These are phyloP conservation scores for Semaprochilodus insignis DNA, from an alignment of 2,797 vertebrate species.

Conservation along the genomic window DNA sequence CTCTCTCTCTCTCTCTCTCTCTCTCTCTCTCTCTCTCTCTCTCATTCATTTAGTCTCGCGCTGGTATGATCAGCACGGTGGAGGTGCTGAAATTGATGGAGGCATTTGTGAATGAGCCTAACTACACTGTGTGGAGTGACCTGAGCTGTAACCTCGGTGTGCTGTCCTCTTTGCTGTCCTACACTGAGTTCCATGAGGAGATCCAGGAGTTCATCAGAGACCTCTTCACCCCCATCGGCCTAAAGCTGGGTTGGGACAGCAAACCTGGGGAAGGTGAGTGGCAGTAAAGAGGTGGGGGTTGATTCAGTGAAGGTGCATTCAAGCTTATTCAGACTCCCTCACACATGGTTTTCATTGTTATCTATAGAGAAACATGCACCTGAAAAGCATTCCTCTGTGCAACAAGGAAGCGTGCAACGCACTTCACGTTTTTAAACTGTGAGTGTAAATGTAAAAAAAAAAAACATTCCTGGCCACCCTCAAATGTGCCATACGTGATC, in stretches of 20 bases:
- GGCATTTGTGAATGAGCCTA: constrained; percentile 97
- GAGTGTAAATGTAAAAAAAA: too few species aligned
- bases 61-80: constrained; percentile 97
- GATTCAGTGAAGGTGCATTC: too few species aligned
- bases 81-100: constrained; percentile 98
- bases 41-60: constrained; percentile 86
- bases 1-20: background rate
- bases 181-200: constrained; percentile 96
- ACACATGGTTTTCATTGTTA: too few species aligned
- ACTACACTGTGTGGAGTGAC: constrained; percentile 99
- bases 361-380: too few species aligned
- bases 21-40: background rate
- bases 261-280: constrained; percentile 91
- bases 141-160: constrained; percentile 98
- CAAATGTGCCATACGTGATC: too few species aligned
- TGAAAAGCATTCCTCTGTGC: too few species aligned
- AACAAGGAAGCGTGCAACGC: too few species aligned
- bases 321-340: too few species aligned
- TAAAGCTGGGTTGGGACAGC: constrained; percentile 95
- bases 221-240: constrained; percentile 93
- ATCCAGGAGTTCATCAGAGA: constrained; percentile 95
- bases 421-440: too few species aligned
- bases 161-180: constrained; percentile 92
- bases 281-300: background rate
- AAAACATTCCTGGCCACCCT: too few species aligned